Base-by-base conservation (phyloP, 2,113 vertebrate species). In the Callopanchax toddi region DNA sequence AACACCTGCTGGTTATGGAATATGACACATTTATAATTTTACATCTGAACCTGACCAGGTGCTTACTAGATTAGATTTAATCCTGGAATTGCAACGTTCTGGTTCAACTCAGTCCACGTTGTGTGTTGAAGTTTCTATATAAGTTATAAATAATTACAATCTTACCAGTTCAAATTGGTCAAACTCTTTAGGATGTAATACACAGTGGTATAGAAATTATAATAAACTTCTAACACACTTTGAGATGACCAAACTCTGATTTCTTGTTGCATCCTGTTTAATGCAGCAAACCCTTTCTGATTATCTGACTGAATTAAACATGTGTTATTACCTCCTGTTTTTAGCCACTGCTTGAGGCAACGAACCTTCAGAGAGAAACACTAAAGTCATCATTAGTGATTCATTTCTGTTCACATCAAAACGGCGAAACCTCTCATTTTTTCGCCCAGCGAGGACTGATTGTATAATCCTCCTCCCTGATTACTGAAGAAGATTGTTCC, bases 381-480 rank as follows among this genome's bases (percentile, higher is more conserved):
- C 43, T 59, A 64, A 59, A 42, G 29, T 29, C 32, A n/a, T 50
- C 46, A 62, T 56, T 57, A 55, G 51, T 43, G 59, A 71, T 63
- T 50, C 20, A 72, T 58, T 49, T 54, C 58, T 68, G 37, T 54
- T 78, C 56, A 54, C 39, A 52, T 62, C 55, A n/a, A 79, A 49
- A 71, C 60, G 36, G 17, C 36, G 60, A 63, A 74, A 34, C 58
- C 66, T 42, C 44, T 63, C 49, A 57, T 74, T 53, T 34, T 70
- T 45, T 67, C 50, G 39, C 56, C 49, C 18, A 52, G 56, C 43
- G 52, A 36, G 37, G 17, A 59, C 29, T 73, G 59, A 62, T 61
- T 70, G 53, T 63, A 12, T 57, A 69, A 82, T 84, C 53, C 43
- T 8, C 25, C 40, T n/a, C 36, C 29, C 21, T 69, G 67, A 76